Conservation (phyloP, 2,888 invertebrate genomes). For the Steinernema carpocapsae region DNA sequence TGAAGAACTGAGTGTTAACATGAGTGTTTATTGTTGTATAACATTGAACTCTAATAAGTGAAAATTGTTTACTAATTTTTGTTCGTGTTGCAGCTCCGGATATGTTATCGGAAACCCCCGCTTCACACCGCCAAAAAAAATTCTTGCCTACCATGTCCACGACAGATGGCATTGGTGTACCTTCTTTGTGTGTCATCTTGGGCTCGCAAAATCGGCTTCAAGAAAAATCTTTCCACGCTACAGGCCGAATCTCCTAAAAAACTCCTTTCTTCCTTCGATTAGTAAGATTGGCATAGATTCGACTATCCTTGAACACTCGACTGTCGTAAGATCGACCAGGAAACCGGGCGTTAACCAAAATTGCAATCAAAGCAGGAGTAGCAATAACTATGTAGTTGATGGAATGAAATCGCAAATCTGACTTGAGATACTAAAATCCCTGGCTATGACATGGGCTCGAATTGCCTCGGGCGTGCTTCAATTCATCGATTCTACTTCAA, state of each 20-base stretch:
- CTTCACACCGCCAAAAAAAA: background rate
- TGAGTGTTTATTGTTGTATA: no score
- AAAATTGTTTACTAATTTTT: background rate
- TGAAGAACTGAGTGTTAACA: background rate
- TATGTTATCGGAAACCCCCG: background rate
- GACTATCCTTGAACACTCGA: background rate
- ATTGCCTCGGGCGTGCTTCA: no score
- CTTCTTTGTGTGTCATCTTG: background rate
- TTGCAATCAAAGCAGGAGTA: background rate
- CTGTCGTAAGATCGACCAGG: background rate
- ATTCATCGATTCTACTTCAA: no score
- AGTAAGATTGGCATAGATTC: background rate
- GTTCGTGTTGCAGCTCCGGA: background rate
- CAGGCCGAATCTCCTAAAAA: constrained; percentile 11
- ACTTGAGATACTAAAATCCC: no score
- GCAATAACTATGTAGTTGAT: background rate
- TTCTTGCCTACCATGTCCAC: background rate
- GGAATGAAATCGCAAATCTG: background rate
- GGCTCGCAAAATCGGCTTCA: background rate
- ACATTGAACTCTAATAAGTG: no score
- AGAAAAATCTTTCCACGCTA: background rate
- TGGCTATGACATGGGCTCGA: no score
- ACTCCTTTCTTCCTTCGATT: background rate
- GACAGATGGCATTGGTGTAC: background rate
- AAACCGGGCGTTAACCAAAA: background rate